A percentile compares a stretch with the other conserved stretches of the same genome.
These are phyloP conservation scores for Paradisaea rubra DNA, from an alignment of 2,113 vertebrate genomes.

Conservation along the genomic window DNA sequence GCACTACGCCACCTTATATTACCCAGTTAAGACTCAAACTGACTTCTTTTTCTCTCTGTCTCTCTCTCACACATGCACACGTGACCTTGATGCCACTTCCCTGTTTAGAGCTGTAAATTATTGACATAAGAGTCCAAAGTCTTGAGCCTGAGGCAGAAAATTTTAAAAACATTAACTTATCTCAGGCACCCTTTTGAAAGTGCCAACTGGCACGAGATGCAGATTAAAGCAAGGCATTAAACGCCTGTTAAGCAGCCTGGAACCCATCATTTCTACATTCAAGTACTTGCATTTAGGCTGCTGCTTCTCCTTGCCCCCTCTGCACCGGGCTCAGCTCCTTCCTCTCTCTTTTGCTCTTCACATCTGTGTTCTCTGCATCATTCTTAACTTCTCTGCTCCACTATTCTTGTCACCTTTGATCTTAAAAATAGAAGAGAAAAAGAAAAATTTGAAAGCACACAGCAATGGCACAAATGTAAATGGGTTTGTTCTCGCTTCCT, in stretches of 20 bases:
- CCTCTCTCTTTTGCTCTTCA: constrained; percentile 45
- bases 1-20: accelerated
- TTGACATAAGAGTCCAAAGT: constrained; percentile 52
- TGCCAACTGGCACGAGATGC: background rate
- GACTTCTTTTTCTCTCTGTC: background rate
- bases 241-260: background rate
- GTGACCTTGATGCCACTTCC: constrained; percentile 1
- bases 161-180: constrained; percentile 39
- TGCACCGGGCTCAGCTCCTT: constrained; percentile 5
- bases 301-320: constrained; percentile 1
- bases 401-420: constrained; percentile 42
- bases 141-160: background rate
- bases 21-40: background rate
- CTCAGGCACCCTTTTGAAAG: background rate
- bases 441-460: constrained; percentile 16
- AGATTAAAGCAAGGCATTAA: background rate
- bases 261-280: background rate
- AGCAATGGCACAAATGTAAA: constrained; percentile 37
- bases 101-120: constrained; percentile 46
- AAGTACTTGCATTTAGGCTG: constrained; percentile 52
- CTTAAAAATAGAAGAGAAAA: background rate
- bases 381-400: constrained; percentile 17
- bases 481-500: constrained; percentile 40
- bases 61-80: background rate
- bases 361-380: constrained; percentile 44